phyloP scores from a whole-genome alignment of 92 coral and sea anemone genomes.

The Siderastrea radians region DNA sequence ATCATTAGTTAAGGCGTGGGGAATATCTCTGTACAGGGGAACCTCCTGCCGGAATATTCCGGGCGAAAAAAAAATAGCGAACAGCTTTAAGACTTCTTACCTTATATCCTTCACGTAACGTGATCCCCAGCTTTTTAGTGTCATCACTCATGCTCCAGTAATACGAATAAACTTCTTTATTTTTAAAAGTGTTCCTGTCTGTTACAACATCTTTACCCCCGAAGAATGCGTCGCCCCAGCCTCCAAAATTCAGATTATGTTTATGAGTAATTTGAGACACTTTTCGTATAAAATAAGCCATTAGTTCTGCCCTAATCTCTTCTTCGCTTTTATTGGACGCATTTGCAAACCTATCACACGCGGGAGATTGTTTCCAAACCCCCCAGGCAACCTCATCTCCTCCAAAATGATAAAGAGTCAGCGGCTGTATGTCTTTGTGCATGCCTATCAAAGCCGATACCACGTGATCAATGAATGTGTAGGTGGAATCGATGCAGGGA shows the following conservation, averaged over 20 bases:
- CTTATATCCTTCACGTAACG: neutral
- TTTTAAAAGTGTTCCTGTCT: neutral
- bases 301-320: conserved; percentile 34
- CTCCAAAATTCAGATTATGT: conserved; percentile 61
- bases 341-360: conserved; percentile 52
- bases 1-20: too few species aligned
- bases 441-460: conserved; percentile 49
- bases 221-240: conserved; percentile 81
- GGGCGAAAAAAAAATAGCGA: too few species aligned
- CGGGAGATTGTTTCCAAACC: conserved; percentile 73
- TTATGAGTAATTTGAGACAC: conserved; percentile 53
- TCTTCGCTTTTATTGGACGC: neutral
- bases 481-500: conserved; percentile 84
- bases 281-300: conserved; percentile 60
- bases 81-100: too few species aligned
- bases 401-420: conserved; percentile 77
- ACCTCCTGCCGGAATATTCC: neutral
- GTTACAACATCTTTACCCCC: neutral
- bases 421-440: conserved; percentile 73
- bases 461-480: conserved; percentile 71
- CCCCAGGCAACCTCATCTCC: conserved; percentile 83
- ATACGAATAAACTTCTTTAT: conserved; percentile 22
- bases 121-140: neutral
- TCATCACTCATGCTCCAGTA: conserved; percentile 35
- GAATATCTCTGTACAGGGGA: neutral